Conservation (phyloP, 2,888 invertebrate species). For the Polia nebulosa region DNA sequence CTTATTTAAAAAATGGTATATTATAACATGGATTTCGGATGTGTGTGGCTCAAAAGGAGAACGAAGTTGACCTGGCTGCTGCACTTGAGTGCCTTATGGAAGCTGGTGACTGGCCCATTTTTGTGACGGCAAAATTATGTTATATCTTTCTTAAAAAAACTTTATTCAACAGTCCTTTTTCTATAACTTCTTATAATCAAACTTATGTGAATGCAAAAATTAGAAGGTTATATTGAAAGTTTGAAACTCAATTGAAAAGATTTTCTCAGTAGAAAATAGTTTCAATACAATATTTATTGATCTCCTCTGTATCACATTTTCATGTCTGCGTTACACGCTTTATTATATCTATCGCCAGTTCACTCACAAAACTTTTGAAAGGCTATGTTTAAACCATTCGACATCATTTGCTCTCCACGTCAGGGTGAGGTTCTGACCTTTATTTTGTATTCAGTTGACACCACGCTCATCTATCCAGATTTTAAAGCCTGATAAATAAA, state of each 20-base stretch:
- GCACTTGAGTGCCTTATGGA: too few relatives aligned
- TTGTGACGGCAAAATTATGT: too few relatives aligned
- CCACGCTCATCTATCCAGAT: not conserved
- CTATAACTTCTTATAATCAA: not conserved
- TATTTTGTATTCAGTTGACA: not conserved
- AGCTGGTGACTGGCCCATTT: too few relatives aligned
- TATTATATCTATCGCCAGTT: not conserved
- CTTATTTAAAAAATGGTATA: too few relatives aligned
- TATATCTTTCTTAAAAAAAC: too few relatives aligned
- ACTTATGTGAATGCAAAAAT: not conserved
- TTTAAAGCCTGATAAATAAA: not conserved
- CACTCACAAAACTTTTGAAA: not conserved
- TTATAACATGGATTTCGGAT: too few relatives aligned
- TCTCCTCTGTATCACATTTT: not conserved
- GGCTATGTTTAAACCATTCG: too few relatives aligned
- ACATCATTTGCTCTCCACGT: too few relatives aligned
- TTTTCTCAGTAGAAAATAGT: slow-evolving; percentile 1
- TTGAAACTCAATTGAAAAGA: not conserved
- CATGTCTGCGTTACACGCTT: not conserved
- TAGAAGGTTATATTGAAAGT: not conserved
- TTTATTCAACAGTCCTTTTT: too few relatives aligned
- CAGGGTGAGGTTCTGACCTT: too few relatives aligned
- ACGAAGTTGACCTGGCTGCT: too few relatives aligned
- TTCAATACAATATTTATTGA: slow-evolving; percentile 5
- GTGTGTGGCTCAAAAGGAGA: too few relatives aligned